Evolutionary conservation across 2,888 invertebrate genomes (phyloP), one percentile per base, ranked within the genome.

Genomic region (Dicyrtomina minuta): DNA sequence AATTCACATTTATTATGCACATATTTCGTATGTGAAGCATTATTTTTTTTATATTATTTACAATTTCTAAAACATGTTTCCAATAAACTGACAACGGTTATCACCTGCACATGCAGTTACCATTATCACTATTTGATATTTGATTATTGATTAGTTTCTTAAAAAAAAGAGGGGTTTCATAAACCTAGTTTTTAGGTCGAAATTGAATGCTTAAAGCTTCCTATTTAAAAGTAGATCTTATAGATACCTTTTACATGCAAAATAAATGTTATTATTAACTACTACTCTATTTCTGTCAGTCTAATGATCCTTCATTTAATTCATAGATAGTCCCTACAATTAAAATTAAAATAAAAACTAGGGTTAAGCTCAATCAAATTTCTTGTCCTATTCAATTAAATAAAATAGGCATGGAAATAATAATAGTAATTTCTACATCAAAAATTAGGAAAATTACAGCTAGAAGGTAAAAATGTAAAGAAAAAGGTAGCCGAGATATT

Each of bases 371-470:
- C 75, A 66, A 79, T 39, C 39, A 20, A 43, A 27, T 53, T 17
- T 1, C 6, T 49, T 1, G 41, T 79, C 79, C 68, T 78, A 77
- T 78, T 24, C 82, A 3, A 2, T 80, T 75, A 83, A 74, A 66
- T 26, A 80, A 80, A 73, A 83, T 79, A 78, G 87, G 85, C 81
- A 87, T 82, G 0, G 88, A 87, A 0, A 88, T 80, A 80, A 88
- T 82, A 80, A 89, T 77, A 0, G 86, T 85, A 83, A 89, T 87
- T 87, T 89, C 88, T 72, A 89, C 85, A 84, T 89, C 88, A 84
- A 89, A 89, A 83, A 89, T 87, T 84, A 89, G 82, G 80, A 89
- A 89, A 83, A 89, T 86, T 81, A 89, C 82, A 44, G 87, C 85
- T 81, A 89, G 86, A 84, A 86, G 80, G 84, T 87, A 86, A 84